Evolutionary conservation across 2,888 invertebrate genomes (phyloP).

Genomic region (Drosophila prolongata): DNA sequence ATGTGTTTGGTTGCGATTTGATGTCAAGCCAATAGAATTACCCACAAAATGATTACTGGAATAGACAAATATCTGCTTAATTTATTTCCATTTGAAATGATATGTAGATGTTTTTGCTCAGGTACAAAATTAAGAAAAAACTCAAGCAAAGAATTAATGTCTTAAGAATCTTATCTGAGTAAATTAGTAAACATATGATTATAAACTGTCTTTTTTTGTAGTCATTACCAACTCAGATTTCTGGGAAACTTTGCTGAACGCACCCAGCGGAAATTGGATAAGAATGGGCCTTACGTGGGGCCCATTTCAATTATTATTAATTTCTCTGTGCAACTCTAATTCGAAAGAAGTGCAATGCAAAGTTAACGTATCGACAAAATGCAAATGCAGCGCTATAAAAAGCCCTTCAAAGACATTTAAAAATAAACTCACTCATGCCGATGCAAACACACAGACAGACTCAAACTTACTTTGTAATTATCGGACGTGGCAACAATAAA

Average conservation of each 20-base stretch:
- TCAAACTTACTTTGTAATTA: conserved; percentile 60
- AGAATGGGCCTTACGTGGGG: conserved; percentile 50
- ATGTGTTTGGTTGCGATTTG: conserved; percentile 19
- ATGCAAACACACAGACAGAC: conserved; percentile 17
- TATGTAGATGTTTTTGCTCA: too few relatives aligned
- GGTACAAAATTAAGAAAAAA: too few relatives aligned
- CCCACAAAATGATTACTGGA: neutral
- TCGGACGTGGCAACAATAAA: conserved; percentile 52
- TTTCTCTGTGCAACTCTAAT: conserved; percentile 34
- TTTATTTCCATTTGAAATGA: too few relatives aligned
- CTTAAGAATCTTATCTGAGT: conserved; percentile 6
- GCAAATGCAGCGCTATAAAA: conserved; percentile 58
- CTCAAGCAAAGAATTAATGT: too few relatives aligned
- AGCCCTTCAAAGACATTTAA: conserved; percentile 64
- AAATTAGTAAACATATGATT: conserved; percentile 10
- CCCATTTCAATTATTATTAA: conserved; percentile 44
- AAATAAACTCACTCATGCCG: conserved; percentile 50
- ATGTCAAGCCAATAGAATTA: conserved; percentile 9
- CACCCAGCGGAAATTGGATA: conserved; percentile 30
- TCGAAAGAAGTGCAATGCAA: conserved; percentile 44
- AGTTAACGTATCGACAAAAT: conserved; percentile 40
- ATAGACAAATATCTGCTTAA: neutral
- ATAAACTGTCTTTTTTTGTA: neutral
- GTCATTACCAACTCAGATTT: conserved; percentile 9
- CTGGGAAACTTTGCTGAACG: conserved; percentile 3